phyloP scores from a whole-genome alignment of 2,113 vertebrate genomes.

The Heterotis niloticus region DNA sequence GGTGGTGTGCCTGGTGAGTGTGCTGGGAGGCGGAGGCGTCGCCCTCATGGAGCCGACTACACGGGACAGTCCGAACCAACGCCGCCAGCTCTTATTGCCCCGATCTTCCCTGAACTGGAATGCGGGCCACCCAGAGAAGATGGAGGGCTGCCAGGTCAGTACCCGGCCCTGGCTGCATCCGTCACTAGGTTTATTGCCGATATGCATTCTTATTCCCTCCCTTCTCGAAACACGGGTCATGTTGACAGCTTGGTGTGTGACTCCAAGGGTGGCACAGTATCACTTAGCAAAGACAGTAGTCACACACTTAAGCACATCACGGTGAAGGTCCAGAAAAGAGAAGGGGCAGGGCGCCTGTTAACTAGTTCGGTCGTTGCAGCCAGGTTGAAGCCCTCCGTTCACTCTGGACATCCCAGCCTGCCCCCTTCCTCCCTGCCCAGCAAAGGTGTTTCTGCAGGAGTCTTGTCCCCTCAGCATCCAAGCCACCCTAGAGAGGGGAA shows the following conservation, averaged over 20 bases:
- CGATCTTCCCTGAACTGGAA: slow-evolving; percentile 57
- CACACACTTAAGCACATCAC: slow-evolving; percentile 49
- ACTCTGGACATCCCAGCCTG: slow-evolving; percentile 41
- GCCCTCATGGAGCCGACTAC: slow-evolving; percentile 55
- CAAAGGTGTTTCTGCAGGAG: slow-evolving; percentile 37
- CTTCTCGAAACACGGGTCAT: slow-evolving; percentile 67
- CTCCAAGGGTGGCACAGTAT: slow-evolving; percentile 61
- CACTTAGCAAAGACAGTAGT: slow-evolving; percentile 47
- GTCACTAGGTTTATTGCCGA: slow-evolving; percentile 72
- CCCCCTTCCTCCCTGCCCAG: slow-evolving; percentile 36
- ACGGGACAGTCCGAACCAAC: slow-evolving; percentile 45
- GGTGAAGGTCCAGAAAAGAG: slow-evolving; percentile 61
- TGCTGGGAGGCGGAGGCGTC: slow-evolving; percentile 52
- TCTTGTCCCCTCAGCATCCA: slow-evolving; percentile 21
- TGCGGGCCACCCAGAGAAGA: slow-evolving; percentile 61
- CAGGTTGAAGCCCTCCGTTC: slow-evolving; percentile 53
- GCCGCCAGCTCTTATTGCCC: slow-evolving; percentile 53
- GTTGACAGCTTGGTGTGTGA: slow-evolving; percentile 65
- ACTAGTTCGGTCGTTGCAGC: slow-evolving; percentile 65
- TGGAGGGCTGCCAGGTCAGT: slow-evolving; percentile 62
- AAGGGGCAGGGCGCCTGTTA: slow-evolving; percentile 60
- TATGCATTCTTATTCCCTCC: slow-evolving; percentile 77
- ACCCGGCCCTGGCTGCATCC: slow-evolving; percentile 49
- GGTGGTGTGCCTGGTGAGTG: slow-evolving; percentile 52
- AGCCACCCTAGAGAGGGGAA: slow-evolving; percentile 36